Conservation (phyloP, 1,140 invertebrate species). For the Drosophila subpulchrella region DNA sequence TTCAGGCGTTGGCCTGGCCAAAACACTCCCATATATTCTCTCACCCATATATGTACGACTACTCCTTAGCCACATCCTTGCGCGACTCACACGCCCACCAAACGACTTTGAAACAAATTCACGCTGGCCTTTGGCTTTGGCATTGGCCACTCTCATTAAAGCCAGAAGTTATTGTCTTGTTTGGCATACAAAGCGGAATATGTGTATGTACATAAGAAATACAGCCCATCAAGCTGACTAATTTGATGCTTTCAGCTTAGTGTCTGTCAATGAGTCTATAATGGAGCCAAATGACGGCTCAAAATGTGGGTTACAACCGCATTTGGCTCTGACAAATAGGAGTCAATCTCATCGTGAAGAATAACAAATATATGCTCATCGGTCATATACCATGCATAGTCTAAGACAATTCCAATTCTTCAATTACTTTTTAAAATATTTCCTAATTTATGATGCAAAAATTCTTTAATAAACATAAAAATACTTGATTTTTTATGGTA, state of each 20-base stretch:
- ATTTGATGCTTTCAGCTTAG: slow-evolving; percentile 45
- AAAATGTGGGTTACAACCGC: background rate
- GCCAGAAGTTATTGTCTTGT: slow-evolving; percentile 57
- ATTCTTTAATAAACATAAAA: too few species aligned
- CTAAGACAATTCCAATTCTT: background rate
- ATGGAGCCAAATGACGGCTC: slow-evolving; percentile 25
- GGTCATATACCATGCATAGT: background rate
- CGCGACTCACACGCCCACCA: slow-evolving; percentile 44
- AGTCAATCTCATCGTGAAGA: slow-evolving; percentile 2
- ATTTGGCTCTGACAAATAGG: background rate
- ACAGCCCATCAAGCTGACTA: slow-evolving; percentile 50
- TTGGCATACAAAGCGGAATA: slow-evolving; percentile 28
- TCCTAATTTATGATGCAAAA: too few species aligned
- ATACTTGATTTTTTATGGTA: too few species aligned
- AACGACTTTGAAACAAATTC: slow-evolving; percentile 76
- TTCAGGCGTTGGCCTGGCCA: slow-evolving; percentile 57
- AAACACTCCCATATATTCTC: slow-evolving; percentile 29
- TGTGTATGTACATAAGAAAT: slow-evolving; percentile 26
- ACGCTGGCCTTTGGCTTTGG: slow-evolving; percentile 65
- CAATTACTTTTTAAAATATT: too few species aligned
- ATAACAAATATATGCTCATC: background rate
- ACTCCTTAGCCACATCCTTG: slow-evolving; percentile 24
- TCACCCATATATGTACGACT: slow-evolving; percentile 7
- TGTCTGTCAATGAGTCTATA: slow-evolving; percentile 53
- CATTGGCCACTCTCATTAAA: slow-evolving; percentile 70